phyloP scores from a whole-genome alignment of 2,797 vertebrate species.

The Tragopan temminckii region DNA sequence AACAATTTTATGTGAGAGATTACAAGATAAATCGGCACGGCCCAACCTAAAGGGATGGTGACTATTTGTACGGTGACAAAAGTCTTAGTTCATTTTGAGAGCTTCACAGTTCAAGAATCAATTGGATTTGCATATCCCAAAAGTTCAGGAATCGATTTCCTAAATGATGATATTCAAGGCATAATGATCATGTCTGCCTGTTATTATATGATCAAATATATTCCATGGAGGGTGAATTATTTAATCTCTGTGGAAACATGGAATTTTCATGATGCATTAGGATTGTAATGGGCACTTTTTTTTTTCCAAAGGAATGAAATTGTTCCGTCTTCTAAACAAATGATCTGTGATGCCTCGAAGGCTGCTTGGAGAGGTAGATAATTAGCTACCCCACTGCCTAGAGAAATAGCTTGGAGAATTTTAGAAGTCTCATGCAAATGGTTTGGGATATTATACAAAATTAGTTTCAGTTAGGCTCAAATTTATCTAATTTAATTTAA shows the following conservation, averaged over 20 bases:
- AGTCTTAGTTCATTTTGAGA: constrained; percentile 59
- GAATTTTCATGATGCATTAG: constrained; percentile 72
- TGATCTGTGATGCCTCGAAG: constrained; percentile 77
- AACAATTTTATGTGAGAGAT: not conserved
- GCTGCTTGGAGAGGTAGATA: constrained; percentile 78
- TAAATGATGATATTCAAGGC: constrained; percentile 75
- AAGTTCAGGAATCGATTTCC: constrained; percentile 79
- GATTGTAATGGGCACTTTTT: constrained; percentile 58
- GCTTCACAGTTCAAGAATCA: constrained; percentile 72
- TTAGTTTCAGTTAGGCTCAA: constrained; percentile 80
- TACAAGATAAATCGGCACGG: not conserved
- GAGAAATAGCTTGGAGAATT: constrained; percentile 81
- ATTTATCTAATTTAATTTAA: constrained; percentile 82
- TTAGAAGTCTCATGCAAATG: constrained; percentile 78
- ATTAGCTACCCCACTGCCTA: constrained; percentile 80
- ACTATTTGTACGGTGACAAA: constrained; percentile 27
- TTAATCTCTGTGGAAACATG: constrained; percentile 71
- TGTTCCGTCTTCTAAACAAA: constrained; percentile 71
- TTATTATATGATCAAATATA: constrained; percentile 73
- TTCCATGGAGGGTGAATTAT: constrained; percentile 70
- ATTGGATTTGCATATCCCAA: constrained; percentile 79
- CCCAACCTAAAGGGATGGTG: not conserved
- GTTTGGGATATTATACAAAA: constrained; percentile 81
- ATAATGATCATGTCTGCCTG: constrained; percentile 71
- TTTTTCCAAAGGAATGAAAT: constrained; percentile 70